Percentiles rank a stretch among this genome's conserved stretches.
These are phyloP conservation scores for Enteromius trimaculatus DNA, from an alignment of 2,797 vertebrate species.

Conservation along the genomic window DNA sequence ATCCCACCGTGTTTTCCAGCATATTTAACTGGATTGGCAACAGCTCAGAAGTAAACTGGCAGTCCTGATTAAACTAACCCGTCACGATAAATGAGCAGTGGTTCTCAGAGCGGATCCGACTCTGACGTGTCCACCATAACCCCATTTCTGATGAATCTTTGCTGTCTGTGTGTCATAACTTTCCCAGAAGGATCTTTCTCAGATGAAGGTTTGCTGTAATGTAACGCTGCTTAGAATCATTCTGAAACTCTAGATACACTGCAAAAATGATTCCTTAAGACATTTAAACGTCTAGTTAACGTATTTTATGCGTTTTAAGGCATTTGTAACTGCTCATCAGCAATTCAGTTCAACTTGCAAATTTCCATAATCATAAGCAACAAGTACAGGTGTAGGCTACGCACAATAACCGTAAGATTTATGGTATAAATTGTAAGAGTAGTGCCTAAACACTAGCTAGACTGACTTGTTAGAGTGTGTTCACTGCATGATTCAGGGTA, in stretches of 20 bases:
- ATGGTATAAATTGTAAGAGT: too few species aligned
- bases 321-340: too few species aligned
- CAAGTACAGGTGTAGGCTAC: too few species aligned
- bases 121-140: neutral
- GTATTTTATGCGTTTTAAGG: too few species aligned
- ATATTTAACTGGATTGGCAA: neutral
- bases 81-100: neutral
- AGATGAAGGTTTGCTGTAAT: neutral
- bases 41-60: neutral
- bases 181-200: neutral
- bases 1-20: neutral
- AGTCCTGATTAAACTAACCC: neutral
- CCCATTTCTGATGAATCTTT: neutral
- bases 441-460: too few species aligned
- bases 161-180: conserved; percentile 16
- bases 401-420: too few species aligned
- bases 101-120: neutral
- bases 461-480: too few species aligned
- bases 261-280: neutral
- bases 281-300: neutral
- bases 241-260: neutral
- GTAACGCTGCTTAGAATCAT: neutral
- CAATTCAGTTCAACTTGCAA: too few species aligned
- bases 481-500: too few species aligned
- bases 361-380: too few species aligned